Base-by-base conservation (phyloP, 2,797 vertebrate genomes). In the Neosilurus hyrtlii region DNA sequence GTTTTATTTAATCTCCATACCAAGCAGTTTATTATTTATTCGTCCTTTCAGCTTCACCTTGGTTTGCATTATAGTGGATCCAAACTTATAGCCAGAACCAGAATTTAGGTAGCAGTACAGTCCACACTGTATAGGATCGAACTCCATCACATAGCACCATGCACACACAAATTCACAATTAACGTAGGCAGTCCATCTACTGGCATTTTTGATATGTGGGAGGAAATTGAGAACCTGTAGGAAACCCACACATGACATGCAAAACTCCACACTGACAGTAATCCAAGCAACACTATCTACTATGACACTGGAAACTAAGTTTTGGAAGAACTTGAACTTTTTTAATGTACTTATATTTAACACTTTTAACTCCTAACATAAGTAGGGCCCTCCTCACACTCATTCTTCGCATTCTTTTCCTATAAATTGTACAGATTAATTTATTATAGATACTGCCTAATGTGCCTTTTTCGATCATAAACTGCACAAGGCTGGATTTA, bases 231-330 rank as follows among this genome's bases (percentile, higher is more conserved):
- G 72, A 20, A 74, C 54, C 72, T 20, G 54, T 26, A 74, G 35
- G 54, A 57, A 57, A 73, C 51, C 24, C 24, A 56, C 51, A 73
- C 15, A 56, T n/a, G 51, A 72, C 70, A 26, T 72, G 18, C 37
- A 70, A 70, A 70, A 74, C 16, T 57, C 26, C 18, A 74, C 26
- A 74, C 26, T 74, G 52, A 74, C 71, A 71, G 43, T 20, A 74
- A 56, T 70, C 37, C 35, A 20, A 68, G 22, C 68, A 35, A 18
- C 22, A n/a, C 68, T 56, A 30, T 35, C 52, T 24, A 35, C 16
- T 72, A 7, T 72, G n/a, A 24, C n/a, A 52, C 20, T 1, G 7
- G n/a, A n/a, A 63, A 30, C 9, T 43, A 73, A 73, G 51, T 73
- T 73, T 16, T 54, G 5, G n/a, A 15, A 54, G 24, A 73, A 73